phyloP scores from a whole-genome alignment of 2,797 vertebrate genomes.

The Columba guinea region DNA sequence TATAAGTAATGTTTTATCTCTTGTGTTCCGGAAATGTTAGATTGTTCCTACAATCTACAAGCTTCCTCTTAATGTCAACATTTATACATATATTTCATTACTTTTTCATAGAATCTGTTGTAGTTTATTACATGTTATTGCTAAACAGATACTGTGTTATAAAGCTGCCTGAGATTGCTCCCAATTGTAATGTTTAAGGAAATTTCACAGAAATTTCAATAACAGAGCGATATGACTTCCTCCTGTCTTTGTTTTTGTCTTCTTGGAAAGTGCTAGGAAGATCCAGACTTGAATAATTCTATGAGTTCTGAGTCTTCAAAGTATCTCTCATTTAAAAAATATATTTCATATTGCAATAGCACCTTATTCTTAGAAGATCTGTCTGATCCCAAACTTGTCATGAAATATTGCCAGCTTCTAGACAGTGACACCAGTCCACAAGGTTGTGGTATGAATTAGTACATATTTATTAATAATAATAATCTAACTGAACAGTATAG shows the following conservation, averaged over 20 bases:
- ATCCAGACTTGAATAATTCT: background rate
- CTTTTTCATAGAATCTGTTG: background rate
- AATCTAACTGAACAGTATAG: background rate
- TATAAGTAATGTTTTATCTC: background rate
- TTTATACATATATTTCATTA: background rate
- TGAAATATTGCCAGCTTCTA: background rate
- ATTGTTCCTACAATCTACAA: background rate
- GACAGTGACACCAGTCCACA: background rate
- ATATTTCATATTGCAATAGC: background rate
- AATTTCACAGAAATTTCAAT: background rate
- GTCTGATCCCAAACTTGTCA: background rate
- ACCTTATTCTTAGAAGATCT: background rate
- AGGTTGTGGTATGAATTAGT: background rate
- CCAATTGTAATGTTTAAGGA: background rate
- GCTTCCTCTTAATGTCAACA: background rate
- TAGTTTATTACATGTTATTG: background rate
- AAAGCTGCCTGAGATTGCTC: background rate
- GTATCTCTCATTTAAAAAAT: background rate
- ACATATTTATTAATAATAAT: background rate
- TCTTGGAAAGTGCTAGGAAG: background rate
- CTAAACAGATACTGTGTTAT: background rate
- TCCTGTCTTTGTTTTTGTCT: background rate
- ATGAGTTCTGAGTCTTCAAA: background rate
- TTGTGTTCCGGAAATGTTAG: background rate
- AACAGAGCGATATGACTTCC: background rate